Evolutionary conservation across 2,113 vertebrate genomes (phyloP), one percentile per base, ranked within the genome.

Genomic region (Calidris pugnax): DNA sequence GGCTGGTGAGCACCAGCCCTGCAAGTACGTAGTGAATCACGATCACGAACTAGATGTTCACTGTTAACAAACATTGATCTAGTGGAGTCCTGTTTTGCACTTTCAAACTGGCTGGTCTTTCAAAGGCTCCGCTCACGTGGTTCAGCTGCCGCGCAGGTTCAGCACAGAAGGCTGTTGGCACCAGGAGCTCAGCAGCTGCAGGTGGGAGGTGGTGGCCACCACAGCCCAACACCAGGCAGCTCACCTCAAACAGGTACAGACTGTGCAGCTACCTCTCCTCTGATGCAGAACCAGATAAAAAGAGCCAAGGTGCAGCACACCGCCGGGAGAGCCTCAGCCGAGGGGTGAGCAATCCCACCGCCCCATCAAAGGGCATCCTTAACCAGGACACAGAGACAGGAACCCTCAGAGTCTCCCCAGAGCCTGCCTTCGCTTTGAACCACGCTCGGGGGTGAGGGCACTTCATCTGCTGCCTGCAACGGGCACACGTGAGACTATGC

Each of bases 21-120:
- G 28, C 43, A 13, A 12, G n/a, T 1, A 7, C 0, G 7, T 2
- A 12, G 5, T 13, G 37, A 39, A 18, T 7, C 51, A 27, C 0
- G 1, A 57, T 8, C 53, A 8, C 22, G 51, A 60, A 10, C 39
- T 16, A 24, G 5, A 6, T 2, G 33, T 6, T 60, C 32, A 14
- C 9, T 32, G 30, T 14, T 50, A 66, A 39, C 2, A 33, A 53
- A 4, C 9, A 66, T 11, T 1, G 0, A 47, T 4, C 66, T 27
- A 41, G 16, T 5, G 51, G 24, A 39, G 45, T 4, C 37, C 9
- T 22, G 24, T 17, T 39, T 17, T 33, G 78, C 66, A 76, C 22
- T 26, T 43, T 33, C 47, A 27, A 14, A 51, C 7, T 3, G 33
- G 19, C 33, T 9, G 6, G 24, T 23, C 21, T 20, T 62, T 50